Evolutionary conservation across 2,113 vertebrate species (phyloP), one percentile per base, ranked within the genome.

Genomic region (Sclerurus mexicanus): DNA sequence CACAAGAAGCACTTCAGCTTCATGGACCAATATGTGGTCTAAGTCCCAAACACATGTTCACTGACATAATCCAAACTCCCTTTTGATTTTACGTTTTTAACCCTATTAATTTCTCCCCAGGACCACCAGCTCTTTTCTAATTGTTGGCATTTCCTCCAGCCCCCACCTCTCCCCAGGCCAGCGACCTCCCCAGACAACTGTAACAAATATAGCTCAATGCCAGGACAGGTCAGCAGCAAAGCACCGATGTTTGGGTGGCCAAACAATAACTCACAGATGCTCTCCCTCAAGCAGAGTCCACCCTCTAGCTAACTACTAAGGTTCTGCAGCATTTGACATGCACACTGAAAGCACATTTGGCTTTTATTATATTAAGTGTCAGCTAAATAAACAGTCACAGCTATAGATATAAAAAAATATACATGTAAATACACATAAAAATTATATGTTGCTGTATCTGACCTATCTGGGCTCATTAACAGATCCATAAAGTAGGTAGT

Each of bases 21-120:
- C n/a, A 42, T 7, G 30, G 55, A 74, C 25, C 5, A 10, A 77
- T 60, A 55, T 0, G 0, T 0, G 1, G 7, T 25, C 30, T 76
- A 42, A 66, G 24, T 50, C 33, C 31, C 14, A 42, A 19, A 31
- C 14, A 6, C 21, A 6, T 27, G 23, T 59, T 16, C 58, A 59
- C 18, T 24, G 37, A 35, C 42, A 56, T 40, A 78, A 67, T 52
- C 28, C 37, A 62, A 87, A 33, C 28, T 68, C 40, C 13, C 6
- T 44, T 73, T 56, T 46, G 33, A 50, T 14, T 58, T 73, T 4
- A 40, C 6, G 8, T 52, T 78, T 52, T 84, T 64, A 46, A 63
- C 13, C 22, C 22, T 52, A 24, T 7, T 50, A 33, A 74, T 47
- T 79, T 74, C 53, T 46, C 25, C 16, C 24, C 33, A 7, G 12